Evolutionary conservation across 2,113 vertebrate genomes (phyloP).

Genomic region (Carlito syrichta): DNA sequence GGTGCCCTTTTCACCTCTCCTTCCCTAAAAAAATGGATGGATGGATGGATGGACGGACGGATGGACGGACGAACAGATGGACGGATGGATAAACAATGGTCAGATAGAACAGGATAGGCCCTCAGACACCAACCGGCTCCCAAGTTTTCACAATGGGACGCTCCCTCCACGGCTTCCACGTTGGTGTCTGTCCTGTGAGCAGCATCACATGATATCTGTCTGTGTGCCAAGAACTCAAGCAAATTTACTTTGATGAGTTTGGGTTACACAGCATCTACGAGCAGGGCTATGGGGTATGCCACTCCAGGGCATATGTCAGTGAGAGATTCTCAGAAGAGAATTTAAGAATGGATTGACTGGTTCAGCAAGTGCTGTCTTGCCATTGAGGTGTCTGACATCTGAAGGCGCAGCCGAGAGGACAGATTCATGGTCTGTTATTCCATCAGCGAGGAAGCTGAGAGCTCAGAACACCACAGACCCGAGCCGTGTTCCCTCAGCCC

Average conservation of each 20-base stretch:
- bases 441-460: neutral
- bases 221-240: neutral
- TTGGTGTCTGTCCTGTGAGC: neutral
- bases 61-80: neutral
- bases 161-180: neutral
- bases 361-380: neutral
- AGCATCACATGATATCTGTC: neutral
- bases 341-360: neutral
- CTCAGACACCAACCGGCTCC: neutral
- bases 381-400: rapidly evolving
- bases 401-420: neutral
- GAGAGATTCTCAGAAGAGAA: neutral
- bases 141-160: neutral
- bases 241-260: neutral
- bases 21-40: neutral
- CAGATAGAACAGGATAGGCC: neutral
- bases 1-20: neutral
- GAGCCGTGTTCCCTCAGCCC: neutral
- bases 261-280: neutral
- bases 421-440: neutral
- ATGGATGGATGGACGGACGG: neutral
- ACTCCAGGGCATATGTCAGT: neutral
- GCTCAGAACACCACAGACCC: neutral
- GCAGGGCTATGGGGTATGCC: neutral
- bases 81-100: neutral